Percentiles rank a stretch among this genome's conserved stretches.
phyloP scores from a whole-genome alignment of 2,113 vertebrate species.

The Catharus minimus region DNA sequence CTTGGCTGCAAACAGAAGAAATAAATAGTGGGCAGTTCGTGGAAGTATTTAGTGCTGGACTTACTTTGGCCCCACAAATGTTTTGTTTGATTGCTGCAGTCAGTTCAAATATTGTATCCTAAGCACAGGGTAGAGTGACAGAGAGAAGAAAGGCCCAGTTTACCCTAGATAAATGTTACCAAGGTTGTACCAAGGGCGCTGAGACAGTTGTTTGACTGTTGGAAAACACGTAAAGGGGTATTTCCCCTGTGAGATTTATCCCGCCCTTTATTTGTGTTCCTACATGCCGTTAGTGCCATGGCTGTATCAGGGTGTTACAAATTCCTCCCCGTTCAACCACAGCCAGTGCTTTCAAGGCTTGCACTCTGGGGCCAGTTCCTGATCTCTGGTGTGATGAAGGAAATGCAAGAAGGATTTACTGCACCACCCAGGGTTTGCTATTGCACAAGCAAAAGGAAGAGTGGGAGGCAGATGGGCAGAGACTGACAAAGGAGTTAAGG shows the following conservation, averaged over 20 bases:
- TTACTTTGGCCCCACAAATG: not conserved
- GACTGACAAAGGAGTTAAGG: not conserved
- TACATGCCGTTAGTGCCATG: fast-evolving
- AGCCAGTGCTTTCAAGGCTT: not conserved
- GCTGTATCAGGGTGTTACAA: not conserved
- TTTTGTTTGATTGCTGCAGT: not conserved
- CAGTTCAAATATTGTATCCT: not conserved
- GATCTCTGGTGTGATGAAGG: not conserved
- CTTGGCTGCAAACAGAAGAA: not conserved
- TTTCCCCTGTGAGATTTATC: not conserved
- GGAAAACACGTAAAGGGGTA: not conserved
- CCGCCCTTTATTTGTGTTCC: not conserved
- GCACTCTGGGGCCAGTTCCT: not conserved
- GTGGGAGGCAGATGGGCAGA: not conserved
- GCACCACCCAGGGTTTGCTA: not conserved
- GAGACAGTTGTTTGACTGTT: not conserved
- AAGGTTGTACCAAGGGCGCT: not conserved
- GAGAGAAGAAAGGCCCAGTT: not conserved
- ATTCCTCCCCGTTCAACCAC: not conserved
- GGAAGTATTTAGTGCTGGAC: not conserved
- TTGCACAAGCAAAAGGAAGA: not conserved
- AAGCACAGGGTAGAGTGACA: not conserved
- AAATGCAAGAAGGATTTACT: not conserved
- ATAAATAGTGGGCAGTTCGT: not conserved
- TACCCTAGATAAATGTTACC: not conserved